Evolutionary conservation across 1,140 invertebrate species (phyloP).

Genomic region (Caenorhabditis inopinata): DNA sequence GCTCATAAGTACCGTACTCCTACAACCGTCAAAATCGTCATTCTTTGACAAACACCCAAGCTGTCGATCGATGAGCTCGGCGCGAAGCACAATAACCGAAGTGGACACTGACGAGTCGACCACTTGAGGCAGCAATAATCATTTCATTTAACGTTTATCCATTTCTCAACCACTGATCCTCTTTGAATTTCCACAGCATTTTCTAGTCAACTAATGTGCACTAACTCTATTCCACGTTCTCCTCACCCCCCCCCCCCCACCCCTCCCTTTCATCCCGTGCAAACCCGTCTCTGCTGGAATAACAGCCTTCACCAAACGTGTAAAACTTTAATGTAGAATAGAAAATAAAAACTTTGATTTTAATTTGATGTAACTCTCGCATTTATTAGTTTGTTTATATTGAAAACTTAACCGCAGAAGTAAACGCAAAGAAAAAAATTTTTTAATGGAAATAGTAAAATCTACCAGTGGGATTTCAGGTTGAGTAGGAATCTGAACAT

Average conservation of each 20-base stretch:
- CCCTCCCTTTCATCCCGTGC: neutral
- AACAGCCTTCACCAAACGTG: neutral
- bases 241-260: too few relatives aligned
- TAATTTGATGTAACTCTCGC: neutral
- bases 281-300: conserved; percentile 12
- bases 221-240: too few relatives aligned
- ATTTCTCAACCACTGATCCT: conserved; percentile 1
- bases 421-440: neutral
- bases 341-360: neutral
- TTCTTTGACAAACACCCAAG: conserved; percentile 59
- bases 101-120: conserved; percentile 11
- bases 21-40: conserved; percentile 57
- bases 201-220: conserved; percentile 25
- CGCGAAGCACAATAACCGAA: conserved; percentile 26
- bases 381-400: neutral
- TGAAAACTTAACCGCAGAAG: neutral
- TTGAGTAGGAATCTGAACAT: neutral
- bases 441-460: neutral
- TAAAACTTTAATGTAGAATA: neutral
- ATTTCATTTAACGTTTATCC: neutral
- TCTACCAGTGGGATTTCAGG: conserved; percentile 4
- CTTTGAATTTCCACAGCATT: neutral
- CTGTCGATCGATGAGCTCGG: conserved; percentile 40
- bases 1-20: conserved; percentile 58
- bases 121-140: neutral